Base-by-base conservation (phyloP, 2,113 vertebrate genomes). In the Castor canadensis region DNA sequence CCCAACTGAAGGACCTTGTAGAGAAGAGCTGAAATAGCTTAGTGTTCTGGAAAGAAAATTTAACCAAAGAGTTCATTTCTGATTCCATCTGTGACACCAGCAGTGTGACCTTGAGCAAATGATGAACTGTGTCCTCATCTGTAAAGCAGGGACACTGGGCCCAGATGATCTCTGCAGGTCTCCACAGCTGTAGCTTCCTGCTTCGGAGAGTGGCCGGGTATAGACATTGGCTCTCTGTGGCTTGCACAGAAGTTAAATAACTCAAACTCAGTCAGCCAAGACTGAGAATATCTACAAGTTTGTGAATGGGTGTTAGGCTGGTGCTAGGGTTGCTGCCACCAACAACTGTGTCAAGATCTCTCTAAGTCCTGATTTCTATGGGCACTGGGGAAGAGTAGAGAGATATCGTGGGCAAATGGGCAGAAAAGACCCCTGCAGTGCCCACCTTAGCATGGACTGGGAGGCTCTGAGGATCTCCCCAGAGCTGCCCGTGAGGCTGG, bases 361-460 rank as follows among this genome's bases (percentile, higher is more conserved):
- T 91, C 87, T 95, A 84, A 97, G 95, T 77, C 47, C 79, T 45
- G 35, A 15, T 92, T 58, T 94, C 62, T 49, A 22, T 40, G 24
- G 45, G 35, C 71, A 28, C 11, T 80, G 28, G 64, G 77, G 40
- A 93, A 85, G 77, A 87, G 86, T 60, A 12, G 75, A 95, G 69
- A 71, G 88, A 89, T 96, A 77, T 89, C 95, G 88, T 58, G 28
- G 81, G 89, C 90, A 94, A 20, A 88, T 67, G 87, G 45, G 97
- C 96, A 92, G 91, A 90, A 30, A 96, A 96, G 96, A 85, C 96
- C 83, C 62, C 87, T 58, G 0, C 22, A 22, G 92, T 88, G 95
- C 83, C 80, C 83, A 49, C 58, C 19, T 76, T 90, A 91, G 92
- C 76, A 26, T 45, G 5, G 32, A 97, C 91, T 88, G 86, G 4